Conservation (phyloP, 2,888 invertebrate genomes). For the Sussaba pulchella region DNA sequence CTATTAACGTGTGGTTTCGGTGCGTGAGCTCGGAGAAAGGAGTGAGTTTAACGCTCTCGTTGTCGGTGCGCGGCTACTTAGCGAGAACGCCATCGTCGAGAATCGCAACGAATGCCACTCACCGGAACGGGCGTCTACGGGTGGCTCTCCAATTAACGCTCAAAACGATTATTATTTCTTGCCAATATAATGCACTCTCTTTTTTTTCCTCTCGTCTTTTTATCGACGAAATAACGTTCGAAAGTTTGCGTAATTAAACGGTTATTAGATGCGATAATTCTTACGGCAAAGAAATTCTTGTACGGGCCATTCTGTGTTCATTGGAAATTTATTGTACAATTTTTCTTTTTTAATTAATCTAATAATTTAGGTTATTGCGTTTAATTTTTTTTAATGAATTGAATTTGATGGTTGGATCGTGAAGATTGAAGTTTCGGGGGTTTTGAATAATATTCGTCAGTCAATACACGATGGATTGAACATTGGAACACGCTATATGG, state of each 20-base stretch:
- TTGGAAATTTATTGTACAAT: too few relatives aligned
- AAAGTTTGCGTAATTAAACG: constrained; percentile 1
- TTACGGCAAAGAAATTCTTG: neutral
- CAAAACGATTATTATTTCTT: constrained; percentile 1
- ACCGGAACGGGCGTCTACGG: constrained; percentile 16
- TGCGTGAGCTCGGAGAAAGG: constrained; percentile 60
- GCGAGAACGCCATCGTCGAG: neutral
- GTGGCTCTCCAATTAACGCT: constrained; percentile 29
- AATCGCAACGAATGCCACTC: constrained; percentile 39
- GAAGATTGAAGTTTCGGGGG: too few relatives aligned
- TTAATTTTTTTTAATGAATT: too few relatives aligned
- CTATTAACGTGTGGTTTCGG: constrained; percentile 41
- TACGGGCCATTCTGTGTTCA: too few relatives aligned
- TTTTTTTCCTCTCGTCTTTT: neutral
- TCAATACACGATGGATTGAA: too few relatives aligned
- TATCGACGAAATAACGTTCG: neutral
- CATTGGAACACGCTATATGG: neutral
- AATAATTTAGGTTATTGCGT: too few relatives aligned
- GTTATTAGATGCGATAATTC: neutral
- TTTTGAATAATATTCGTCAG: too few relatives aligned
- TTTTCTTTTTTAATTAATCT: too few relatives aligned
- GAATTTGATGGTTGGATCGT: too few relatives aligned
- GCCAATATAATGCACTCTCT: neutral
- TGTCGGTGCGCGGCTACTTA: constrained; percentile 43
- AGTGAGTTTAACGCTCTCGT: constrained; percentile 66